Evolutionary conservation across 2,797 vertebrate species (phyloP), one percentile per base, ranked within the genome.

Genomic region (Rhodeus uyekii): DNA sequence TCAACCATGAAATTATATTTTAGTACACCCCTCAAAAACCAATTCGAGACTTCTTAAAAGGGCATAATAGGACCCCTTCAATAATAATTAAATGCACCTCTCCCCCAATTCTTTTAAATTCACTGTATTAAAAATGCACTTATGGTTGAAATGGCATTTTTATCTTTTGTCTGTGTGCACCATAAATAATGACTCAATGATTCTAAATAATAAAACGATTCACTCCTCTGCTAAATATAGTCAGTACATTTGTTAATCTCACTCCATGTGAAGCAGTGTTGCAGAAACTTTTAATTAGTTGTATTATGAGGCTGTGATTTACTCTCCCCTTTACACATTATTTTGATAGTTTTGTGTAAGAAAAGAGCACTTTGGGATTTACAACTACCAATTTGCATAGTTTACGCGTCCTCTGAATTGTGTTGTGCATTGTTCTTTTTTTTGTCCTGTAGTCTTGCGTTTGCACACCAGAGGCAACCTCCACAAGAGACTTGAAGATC

Each of bases 401-500:
- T 60, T 60, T 1, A 60, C 24, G 0, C 27, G 29, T 29, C 27
- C 58, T 29, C 58, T 60, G 27, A 50, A 36, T 19, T 19, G 36
- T 39, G 8, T 19, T 68, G n/a, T 53, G 18, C 34, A 29, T 24
- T 39, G 6, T 79, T 80, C 36, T 24, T 71, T 36, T 60, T n/a
- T 81, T 7, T 73, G 38, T 50, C 44, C 7, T 48, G 44, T 48
- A 32, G 34, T 53, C 44, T 16, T 71, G 29, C 44, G 10, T 68
- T 24, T 44, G n/a, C 29, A 29, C 18, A 63, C 69, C 44, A 64
- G 58, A 38, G 44, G 44, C 7, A n/a, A n/a, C 53, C 48, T 65
- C 34, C 68, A 39, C 76, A 34, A 71, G 55, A 73, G 24, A 63
- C 42, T 22, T 22, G 34, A 29, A 88, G 90, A 91, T 89, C 87